These are phyloP conservation scores for Bombus confusus DNA, from an alignment of 1,140 invertebrate species.

Conservation along the genomic window DNA sequence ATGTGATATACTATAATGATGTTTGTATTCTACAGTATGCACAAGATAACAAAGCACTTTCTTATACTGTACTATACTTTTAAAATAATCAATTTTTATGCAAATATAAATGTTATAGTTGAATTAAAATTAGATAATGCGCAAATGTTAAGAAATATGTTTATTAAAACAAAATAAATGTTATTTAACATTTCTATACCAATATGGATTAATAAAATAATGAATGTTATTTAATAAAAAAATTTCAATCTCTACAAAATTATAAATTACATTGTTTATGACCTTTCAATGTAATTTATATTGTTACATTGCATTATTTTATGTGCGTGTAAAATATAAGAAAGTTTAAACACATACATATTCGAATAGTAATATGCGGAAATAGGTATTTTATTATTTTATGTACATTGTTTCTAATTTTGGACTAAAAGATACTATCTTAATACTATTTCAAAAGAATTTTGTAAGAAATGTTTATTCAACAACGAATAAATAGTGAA, in stretches of 20 bases:
- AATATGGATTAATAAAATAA: background rate
- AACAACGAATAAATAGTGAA: conserved; percentile 12
- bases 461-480: background rate
- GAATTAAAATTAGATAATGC: conserved; percentile 7
- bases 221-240: background rate
- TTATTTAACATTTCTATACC: background rate
- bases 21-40: background rate
- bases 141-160: conserved; percentile 8
- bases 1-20: background rate
- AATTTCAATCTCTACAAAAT: background rate
- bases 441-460: background rate
- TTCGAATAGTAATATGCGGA: background rate
- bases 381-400: background rate
- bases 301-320: background rate
- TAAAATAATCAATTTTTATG: background rate
- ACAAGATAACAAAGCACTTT: conserved; percentile 5
- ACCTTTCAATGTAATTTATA: background rate
- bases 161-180: background rate
- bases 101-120: conserved; percentile 10
- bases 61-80: background rate
- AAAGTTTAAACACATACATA: background rate
- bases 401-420: background rate
- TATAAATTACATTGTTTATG: background rate
- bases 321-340: background rate
- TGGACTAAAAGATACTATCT: background rate